These are phyloP conservation scores for Camponotus fellah DNA, from an alignment of 2,888 invertebrate species.

Conservation along the genomic window DNA sequence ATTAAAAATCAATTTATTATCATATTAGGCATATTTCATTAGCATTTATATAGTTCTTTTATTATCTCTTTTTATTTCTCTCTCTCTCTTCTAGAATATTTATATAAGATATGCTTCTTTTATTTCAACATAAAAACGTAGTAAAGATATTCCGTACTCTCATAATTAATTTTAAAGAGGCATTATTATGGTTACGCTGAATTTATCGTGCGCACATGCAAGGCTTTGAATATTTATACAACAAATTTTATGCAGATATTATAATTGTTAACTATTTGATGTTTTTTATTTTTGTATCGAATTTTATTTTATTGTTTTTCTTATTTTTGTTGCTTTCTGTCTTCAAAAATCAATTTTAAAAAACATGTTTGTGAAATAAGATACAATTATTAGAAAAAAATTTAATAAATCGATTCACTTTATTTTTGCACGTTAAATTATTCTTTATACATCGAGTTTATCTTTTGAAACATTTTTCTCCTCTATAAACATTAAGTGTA, in stretches of 20 bases:
- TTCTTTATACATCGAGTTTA: not conserved
- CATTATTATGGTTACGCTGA: not conserved
- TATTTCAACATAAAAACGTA: not conserved
- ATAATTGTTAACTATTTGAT: constrained; percentile 15
- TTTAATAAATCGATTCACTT: constrained; percentile 2
- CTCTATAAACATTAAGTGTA: not conserved
- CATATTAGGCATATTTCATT: not conserved
- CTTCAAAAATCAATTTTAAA: not conserved
- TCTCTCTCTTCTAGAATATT: not conserved
- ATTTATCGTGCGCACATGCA: not conserved
- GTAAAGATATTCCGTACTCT: constrained; percentile 6
- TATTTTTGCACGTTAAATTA: constrained; percentile 9
- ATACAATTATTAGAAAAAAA: not conserved
- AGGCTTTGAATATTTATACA: constrained; percentile 3
- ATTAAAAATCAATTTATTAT: constrained; percentile 23
- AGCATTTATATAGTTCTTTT: not conserved
- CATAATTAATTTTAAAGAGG: not conserved
- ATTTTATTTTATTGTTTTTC: not conserved
- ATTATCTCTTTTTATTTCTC: not conserved
- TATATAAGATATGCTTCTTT: constrained; percentile 10
- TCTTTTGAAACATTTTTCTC: constrained; percentile 6
- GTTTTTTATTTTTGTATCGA: constrained; percentile 21
- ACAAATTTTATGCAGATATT: not conserved
- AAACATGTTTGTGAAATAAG: not conserved
- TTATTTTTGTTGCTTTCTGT: not conserved